These are phyloP conservation scores for Ibidorhyncha struthersii DNA, from an alignment of 2,113 vertebrate genomes.

Conservation along the genomic window DNA sequence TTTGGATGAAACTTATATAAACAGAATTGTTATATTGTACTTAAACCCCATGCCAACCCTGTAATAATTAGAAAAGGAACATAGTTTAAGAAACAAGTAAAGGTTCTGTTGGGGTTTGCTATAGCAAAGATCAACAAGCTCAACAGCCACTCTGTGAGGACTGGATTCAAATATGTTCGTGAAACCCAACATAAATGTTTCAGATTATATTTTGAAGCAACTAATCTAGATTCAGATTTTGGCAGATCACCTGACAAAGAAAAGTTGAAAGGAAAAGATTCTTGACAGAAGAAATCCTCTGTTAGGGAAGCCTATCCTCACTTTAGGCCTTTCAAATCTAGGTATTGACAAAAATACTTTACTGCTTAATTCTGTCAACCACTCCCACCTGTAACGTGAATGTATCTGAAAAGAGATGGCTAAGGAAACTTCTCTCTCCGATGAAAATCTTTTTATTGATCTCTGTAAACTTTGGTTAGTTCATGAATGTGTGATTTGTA, in stretches of 20 bases:
- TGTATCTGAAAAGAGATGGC: background rate
- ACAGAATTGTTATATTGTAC: background rate
- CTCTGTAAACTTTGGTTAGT: background rate
- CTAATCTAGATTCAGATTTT: background rate
- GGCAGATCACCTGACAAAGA: background rate
- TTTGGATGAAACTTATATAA: background rate
- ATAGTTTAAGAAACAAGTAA: background rate
- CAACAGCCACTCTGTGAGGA: background rate
- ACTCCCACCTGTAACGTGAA: background rate
- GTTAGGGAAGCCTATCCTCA: background rate
- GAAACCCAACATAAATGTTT: background rate
- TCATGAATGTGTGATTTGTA: background rate
- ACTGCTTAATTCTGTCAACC: background rate
- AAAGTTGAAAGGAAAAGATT: background rate
- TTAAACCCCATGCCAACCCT: background rate
- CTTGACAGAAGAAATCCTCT: background rate
- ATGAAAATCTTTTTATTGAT: background rate
- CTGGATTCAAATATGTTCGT: background rate
- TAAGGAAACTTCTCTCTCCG: background rate
- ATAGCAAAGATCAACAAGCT: background rate
- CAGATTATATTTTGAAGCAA: background rate
- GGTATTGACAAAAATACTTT: background rate
- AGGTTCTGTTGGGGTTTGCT: background rate
- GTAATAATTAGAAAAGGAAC: background rate
- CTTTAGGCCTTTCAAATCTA: background rate